Conservation (phyloP, 1,140 invertebrate species). For the Lepidurus packardi region DNA sequence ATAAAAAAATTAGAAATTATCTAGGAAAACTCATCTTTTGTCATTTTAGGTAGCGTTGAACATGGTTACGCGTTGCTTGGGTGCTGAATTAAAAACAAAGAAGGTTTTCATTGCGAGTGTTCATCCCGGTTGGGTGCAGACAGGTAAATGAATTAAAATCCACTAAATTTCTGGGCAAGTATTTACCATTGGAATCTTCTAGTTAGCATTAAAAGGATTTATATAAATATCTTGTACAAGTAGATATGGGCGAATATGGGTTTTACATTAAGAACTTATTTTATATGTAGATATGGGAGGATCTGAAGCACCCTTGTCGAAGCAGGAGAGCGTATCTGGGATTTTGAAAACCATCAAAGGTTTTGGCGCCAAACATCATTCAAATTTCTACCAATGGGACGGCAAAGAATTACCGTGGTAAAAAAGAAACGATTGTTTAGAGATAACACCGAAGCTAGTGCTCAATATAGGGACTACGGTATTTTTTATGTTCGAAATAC, state of each 20-base stretch:
- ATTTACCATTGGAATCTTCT: neutral
- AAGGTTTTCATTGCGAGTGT: slow-evolving; percentile 67
- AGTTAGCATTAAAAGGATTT: neutral
- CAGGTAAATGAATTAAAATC: slow-evolving; percentile 45
- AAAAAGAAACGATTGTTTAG: neutral
- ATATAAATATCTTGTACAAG: too few species aligned
- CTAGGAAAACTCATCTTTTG: neutral
- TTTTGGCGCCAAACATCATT: slow-evolving; percentile 42
- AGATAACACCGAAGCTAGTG: neutral
- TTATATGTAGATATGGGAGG: slow-evolving; percentile 33
- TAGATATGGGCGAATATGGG: too few species aligned
- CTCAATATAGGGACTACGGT: neutral
- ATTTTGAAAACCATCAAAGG: slow-evolving; percentile 60
- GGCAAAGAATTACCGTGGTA: slow-evolving; percentile 2
- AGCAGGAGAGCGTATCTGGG: slow-evolving; percentile 56
- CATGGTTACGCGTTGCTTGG: slow-evolving; percentile 76
- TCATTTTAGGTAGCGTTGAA: slow-evolving; percentile 71
- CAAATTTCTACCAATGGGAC: slow-evolving; percentile 7
- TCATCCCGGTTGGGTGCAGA: slow-evolving; percentile 81
- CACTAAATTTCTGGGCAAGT: neutral
- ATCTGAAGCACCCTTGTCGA: slow-evolving; percentile 62
- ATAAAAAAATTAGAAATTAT: neutral
- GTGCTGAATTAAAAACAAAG: slow-evolving; percentile 56
- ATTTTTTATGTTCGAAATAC: too few species aligned
- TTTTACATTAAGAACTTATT: too few species aligned